Evolutionary conservation across 64 coral and sea anemone genomes (phyloP), one percentile per base, ranked within the genome.

Genomic region (Cladopsammia gracilis): DNA sequence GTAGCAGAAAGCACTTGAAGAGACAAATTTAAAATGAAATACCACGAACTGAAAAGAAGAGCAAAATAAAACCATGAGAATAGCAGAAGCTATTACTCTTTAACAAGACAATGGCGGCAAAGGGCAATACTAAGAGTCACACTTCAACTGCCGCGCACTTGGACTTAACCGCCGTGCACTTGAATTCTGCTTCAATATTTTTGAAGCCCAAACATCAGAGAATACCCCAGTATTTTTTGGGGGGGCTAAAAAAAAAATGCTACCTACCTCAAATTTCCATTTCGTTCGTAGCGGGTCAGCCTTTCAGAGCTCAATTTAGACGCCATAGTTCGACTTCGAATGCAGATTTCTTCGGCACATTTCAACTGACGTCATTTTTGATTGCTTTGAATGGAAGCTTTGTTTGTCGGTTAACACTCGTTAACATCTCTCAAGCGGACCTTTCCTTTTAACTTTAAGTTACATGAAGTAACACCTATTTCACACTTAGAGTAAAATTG

Each of bases 51-150:
- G 25, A 70, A 70, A 70, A 70, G 25, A 70, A 70, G 22, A 54
- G 25, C 9, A 5, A 70, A 70, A 70, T 70, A 70, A 20, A 70
- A 70, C 67, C 67, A 7, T 70, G 20, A 70, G 67, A 70, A 70
- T 70, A 70, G 67, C 67, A 70, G 67, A 70, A 9, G 24, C 67
- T 70, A 70, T 9, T 70, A 70, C 10, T 70, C 67, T 24, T 70
- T 70, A 70, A 70, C n/a, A 70, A 70, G 67, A 34, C 67, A 70
- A 70, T 34, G 67, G 67, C n/a, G 67, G 67, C 24, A 25, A 70
- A 70, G 67, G 67, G 67, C 67, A 70, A 70, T 70, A 70, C 25
- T 70, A 70, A 24, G 67, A 70, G 67, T 70, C 67, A 70, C 67
- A 70, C 67, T 70, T 70, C 67, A 70, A 70, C 67, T 34, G 67